Percentiles rank a stretch among this genome's conserved stretches.
These are phyloP conservation scores for Pitangus sulphuratus DNA, from an alignment of 2,797 vertebrate species.

Conservation along the genomic window DNA sequence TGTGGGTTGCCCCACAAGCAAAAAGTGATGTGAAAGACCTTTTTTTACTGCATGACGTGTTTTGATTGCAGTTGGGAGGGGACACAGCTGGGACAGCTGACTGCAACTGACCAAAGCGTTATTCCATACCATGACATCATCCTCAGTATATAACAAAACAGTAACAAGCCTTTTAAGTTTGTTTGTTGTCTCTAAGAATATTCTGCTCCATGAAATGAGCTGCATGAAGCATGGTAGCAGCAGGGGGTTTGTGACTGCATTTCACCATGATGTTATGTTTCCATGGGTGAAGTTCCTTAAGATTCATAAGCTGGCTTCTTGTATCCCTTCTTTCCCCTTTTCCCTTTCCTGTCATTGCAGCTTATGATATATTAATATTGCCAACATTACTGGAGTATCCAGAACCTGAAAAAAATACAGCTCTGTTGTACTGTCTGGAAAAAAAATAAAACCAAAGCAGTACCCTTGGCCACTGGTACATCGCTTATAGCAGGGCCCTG, in stretches of 20 bases:
- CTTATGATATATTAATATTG: not conserved
- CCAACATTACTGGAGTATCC: not conserved
- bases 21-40: not conserved
- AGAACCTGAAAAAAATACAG: not conserved
- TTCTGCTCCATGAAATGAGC: not conserved
- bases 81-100: not conserved
- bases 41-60: not conserved
- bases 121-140: not conserved
- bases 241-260: not conserved
- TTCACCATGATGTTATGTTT: not conserved
- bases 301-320: not conserved
- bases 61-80: not conserved
- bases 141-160: not conserved
- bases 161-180: not conserved
- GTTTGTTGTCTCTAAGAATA: not conserved
- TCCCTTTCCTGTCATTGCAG: not conserved
- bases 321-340: not conserved
- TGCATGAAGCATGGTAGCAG: not conserved
- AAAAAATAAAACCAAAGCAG: not conserved
- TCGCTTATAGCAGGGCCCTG: rapidly evolving
- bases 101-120: not conserved
- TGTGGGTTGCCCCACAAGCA: not conserved
- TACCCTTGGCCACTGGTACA: rapidly evolving
- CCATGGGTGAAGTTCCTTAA: not conserved
- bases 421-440: not conserved